Conservation (phyloP, 2,113 vertebrate genomes). For the Coregonus clupeaformis region DNA sequence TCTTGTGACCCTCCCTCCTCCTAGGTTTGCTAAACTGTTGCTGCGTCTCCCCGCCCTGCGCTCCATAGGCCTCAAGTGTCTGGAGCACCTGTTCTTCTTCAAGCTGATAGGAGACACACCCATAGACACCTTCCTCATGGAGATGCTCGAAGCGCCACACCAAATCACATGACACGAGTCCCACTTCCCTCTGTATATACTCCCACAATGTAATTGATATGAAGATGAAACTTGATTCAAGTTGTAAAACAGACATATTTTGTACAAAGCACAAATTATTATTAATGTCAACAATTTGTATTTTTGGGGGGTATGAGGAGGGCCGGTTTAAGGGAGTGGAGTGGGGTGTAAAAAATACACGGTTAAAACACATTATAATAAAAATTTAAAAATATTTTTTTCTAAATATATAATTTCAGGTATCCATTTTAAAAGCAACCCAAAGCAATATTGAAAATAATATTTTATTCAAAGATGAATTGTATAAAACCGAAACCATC, state of each 20-base stretch:
- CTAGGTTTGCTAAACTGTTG: slow-evolving; percentile 92
- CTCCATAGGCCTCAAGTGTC: slow-evolving; percentile 93
- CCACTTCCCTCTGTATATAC: slow-evolving; percentile 66
- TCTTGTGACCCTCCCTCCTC: background rate
- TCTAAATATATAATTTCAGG: slow-evolving; percentile 77
- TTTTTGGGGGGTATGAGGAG: slow-evolving; percentile 35
- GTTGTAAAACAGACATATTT: slow-evolving; percentile 69
- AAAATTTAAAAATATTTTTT: slow-evolving; percentile 65
- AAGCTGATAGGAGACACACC: slow-evolving; percentile 96
- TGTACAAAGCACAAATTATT: slow-evolving; percentile 64
- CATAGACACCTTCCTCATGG: slow-evolving; percentile 97
- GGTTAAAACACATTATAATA: slow-evolving; percentile 60
- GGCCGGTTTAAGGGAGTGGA: background rate
- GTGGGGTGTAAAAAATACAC: slow-evolving; percentile 24
- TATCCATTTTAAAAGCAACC: slow-evolving; percentile 63
- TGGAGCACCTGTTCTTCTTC: slow-evolving; percentile 98
- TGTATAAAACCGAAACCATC: slow-evolving; percentile 62
- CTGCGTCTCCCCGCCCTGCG: slow-evolving; percentile 89
- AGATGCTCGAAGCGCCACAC: slow-evolving; percentile 94
- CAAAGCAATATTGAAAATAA: slow-evolving; percentile 66
- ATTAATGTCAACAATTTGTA: slow-evolving; percentile 45
- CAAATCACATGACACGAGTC: slow-evolving; percentile 87
- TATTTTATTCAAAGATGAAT: slow-evolving; percentile 73
- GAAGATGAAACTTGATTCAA: slow-evolving; percentile 64
- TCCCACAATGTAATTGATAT: slow-evolving; percentile 56